Base-by-base conservation (phyloP, 2,797 vertebrate species). In the Ceyx erithaca region DNA sequence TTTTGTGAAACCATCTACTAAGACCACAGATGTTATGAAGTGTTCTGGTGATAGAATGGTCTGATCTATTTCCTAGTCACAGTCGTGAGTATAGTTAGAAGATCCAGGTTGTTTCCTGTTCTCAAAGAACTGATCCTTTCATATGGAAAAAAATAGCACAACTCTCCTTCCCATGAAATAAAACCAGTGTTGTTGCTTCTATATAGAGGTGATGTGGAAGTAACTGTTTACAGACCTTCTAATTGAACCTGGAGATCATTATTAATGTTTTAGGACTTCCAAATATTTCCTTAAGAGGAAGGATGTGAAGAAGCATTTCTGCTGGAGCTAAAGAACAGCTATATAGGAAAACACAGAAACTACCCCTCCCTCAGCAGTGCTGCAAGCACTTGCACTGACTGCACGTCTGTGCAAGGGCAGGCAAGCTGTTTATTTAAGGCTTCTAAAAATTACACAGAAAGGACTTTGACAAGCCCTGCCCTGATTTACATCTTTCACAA, bases 301-400 rank as follows among this genome's bases (percentile, higher is more conserved):
- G n/a, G 15, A 49, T 48, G 22, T 18, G 9, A 58, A 62, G 6
- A 76, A 19, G 5, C 2, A 3, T 69, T 81, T 69, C 22, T 82
- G 21, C 7, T 43, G 68, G 30, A 77, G 23, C 20, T 23, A 35
- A 59, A 46, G 46, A 64, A 5, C 8, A 68, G 6, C 21, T 80
- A 10, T 30, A 23, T 7, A 43, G 19, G 31, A 63, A 63, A 31
- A 26, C 16, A 48, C 14, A 81, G 40, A 45, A 46, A 13, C 10
- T 30, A 5, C 3, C 2, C 1, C 1, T 6, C 7, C 3, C 14
- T 69, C 40, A 69, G 43, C 31, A 82, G 41, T 1, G 1, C 37
- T 63, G n/a, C 22, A 48, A 48, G 15, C 58, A n/a, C n/a, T n/a
- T n/a, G n/a, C n/a, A n/a, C n/a, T n/a, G n/a, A n/a, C n/a, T 64